Percentiles rank a stretch among this genome's conserved stretches.
phyloP scores from a whole-genome alignment of 92 coral and sea anemone species.

The Metridium senile region DNA sequence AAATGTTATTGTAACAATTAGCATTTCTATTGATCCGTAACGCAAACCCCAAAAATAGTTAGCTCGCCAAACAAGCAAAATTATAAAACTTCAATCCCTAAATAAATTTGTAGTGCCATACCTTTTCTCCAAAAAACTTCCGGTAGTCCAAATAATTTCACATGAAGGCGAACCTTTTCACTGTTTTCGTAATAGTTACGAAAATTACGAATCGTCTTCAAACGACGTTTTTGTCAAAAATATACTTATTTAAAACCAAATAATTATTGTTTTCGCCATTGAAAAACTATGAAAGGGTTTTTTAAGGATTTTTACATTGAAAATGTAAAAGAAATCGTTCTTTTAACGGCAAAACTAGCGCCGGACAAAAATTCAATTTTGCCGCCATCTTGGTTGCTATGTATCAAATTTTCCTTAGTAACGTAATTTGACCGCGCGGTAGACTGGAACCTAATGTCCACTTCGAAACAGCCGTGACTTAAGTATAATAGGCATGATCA shows the following conservation, averaged over 20 bases:
- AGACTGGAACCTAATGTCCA: constrained; percentile 18
- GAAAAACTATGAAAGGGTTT: background rate
- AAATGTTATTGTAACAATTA: background rate
- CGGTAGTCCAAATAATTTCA: background rate
- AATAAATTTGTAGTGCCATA: background rate
- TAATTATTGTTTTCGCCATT: background rate
- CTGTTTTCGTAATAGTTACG: constrained; percentile 1
- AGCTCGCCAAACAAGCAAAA: background rate
- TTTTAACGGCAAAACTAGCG: background rate
- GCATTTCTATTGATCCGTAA: background rate
- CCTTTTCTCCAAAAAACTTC: background rate
- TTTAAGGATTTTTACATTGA: no score
- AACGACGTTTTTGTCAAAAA: background rate
- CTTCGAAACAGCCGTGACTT: constrained; percentile 12
- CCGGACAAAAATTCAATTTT: background rate
- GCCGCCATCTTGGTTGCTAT: constrained; percentile 26
- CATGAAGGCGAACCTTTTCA: background rate
- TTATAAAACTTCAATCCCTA: background rate
- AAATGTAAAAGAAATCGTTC: background rate
- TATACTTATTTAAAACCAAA: background rate
- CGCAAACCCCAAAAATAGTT: background rate
- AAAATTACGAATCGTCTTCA: background rate
- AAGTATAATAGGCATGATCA: no score
- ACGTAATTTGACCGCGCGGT: constrained; percentile 1
- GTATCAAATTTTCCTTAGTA: background rate